These are phyloP conservation scores for Drosophila ogumai DNA, from an alignment of 1,140 invertebrate species.

Conservation along the genomic window DNA sequence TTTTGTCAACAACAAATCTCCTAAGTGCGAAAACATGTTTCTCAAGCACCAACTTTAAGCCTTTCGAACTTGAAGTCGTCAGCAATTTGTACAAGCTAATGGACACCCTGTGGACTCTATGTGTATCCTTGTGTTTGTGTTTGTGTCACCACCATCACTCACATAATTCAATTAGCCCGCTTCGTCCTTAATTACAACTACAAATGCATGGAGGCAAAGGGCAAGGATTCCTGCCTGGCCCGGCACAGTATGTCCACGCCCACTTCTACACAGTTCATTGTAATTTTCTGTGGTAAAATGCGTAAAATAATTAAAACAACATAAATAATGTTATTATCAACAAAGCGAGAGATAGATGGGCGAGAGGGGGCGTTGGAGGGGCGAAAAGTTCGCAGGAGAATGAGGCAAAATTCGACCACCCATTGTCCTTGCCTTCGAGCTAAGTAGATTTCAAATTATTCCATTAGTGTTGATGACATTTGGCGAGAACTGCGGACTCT, in stretches of 20 bases:
- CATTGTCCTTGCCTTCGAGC: slow-evolving; percentile 54
- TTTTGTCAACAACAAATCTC: slow-evolving; percentile 38
- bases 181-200: slow-evolving; percentile 70
- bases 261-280: slow-evolving; percentile 47
- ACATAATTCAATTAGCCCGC: slow-evolving; percentile 73
- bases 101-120: slow-evolving; percentile 37
- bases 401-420: slow-evolving; percentile 20
- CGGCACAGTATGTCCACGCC: slow-evolving; percentile 29
- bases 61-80: slow-evolving; percentile 26
- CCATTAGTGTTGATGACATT: slow-evolving; percentile 81
- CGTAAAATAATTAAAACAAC: slow-evolving; percentile 81
- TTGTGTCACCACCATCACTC: slow-evolving; percentile 30
- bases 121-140: not conserved
- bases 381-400: not conserved
- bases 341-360: slow-evolving; percentile 18
- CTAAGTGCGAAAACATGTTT: slow-evolving; percentile 53
- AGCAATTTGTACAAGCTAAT: slow-evolving; percentile 39
- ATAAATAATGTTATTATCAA: slow-evolving; percentile 69
- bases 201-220: slow-evolving; percentile 31
- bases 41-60: slow-evolving; percentile 35
- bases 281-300: slow-evolving; percentile 57
- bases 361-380: not conserved
- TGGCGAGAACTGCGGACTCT: slow-evolving; percentile 35
- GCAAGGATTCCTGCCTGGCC: slow-evolving; percentile 29
- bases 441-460: slow-evolving; percentile 84